Conservation (phyloP, 2,797 vertebrate species). For the Enteromius trimaculatus region DNA sequence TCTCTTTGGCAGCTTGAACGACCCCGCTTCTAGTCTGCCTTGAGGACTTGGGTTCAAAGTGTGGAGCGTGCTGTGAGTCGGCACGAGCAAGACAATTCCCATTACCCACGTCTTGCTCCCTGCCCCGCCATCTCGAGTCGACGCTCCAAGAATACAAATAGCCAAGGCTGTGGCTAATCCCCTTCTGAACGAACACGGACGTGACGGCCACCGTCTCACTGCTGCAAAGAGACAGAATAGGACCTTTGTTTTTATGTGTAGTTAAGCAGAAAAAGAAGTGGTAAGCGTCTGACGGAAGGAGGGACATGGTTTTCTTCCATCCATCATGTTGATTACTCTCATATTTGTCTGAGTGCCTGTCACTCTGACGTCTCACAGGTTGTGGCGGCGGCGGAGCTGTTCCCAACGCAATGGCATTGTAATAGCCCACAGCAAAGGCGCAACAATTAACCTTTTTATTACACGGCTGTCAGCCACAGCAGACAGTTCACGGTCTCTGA, state of each 20-base stretch:
- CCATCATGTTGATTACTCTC: conserved; percentile 71
- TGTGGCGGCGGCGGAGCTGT: conserved; percentile 57
- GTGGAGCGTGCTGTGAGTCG: conserved; percentile 31
- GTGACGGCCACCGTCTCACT: background rate
- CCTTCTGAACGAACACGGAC: conserved; percentile 9
- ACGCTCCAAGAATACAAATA: conserved; percentile 77
- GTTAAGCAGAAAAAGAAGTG: background rate
- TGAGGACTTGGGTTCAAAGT: conserved; percentile 67
- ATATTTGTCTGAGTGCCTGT: conserved; percentile 66
- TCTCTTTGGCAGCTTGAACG: conserved; percentile 24
- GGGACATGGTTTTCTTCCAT: conserved; percentile 63
- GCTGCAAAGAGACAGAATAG: background rate
- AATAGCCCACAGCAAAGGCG: conserved; percentile 72
- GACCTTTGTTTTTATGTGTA: conserved; percentile 13
- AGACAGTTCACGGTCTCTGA: conserved; percentile 57
- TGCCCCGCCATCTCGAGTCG: conserved; percentile 63
- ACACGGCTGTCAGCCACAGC: conserved; percentile 71
- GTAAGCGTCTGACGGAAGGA: conserved; percentile 11
- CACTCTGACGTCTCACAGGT: conserved; percentile 68
- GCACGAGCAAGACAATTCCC: conserved; percentile 71
- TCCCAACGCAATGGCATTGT: conserved; percentile 69
- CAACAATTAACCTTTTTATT: conserved; percentile 82
- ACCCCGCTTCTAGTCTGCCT: conserved; percentile 63
- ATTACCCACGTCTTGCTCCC: conserved; percentile 70
- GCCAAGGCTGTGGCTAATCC: conserved; percentile 61